Evolutionary conservation across 2,113 vertebrate species (phyloP), one percentile per base, ranked within the genome.

Genomic region (Todiramphus saurophagus): DNA sequence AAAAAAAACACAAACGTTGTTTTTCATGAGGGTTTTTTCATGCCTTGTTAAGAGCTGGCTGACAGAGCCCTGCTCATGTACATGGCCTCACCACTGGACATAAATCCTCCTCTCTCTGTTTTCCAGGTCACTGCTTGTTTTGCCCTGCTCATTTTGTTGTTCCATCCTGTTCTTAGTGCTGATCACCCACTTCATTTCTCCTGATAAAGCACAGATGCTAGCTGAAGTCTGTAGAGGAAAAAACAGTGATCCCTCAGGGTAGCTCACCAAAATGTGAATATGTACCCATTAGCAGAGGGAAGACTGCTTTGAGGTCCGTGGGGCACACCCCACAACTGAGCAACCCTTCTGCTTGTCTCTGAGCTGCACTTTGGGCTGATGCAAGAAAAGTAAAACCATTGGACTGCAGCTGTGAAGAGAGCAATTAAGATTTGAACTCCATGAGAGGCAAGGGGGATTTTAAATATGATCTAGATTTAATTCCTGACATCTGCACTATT

Each of bases 61-160:
- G 60, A 27, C 7, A 18, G 20, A 62, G 2, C 24, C 3, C 21
- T 18, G n/a, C 6, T 58, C 7, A 23, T 3, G 1, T 19, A 11
- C 0, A 0, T 0, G 0, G 16, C 4, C 21, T 68, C 21, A 13
- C 6, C 28, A 24, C 0, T 3, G 11, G 19, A 6, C 28, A 83
- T n/a, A 80, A 86, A 37, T 50, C 15, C 30, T 87, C 20, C 19
- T 48, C 14, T 15, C 7, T 15, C 7, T 14, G 10, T 9, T 41
- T 66, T 9, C 9, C 39, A 19, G 4, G 27, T 60, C 18, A 17
- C n/a, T 37, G 19, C 27, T 41, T 64, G 16, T 7, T 79, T 77
- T 44, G 17, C 14, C 10, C 9, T 4, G 7, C 9, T 60, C 3
- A 2, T 39, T 74, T 48, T 41, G 2, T 15, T 69, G 17, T 56